These are phyloP conservation scores for Heliconius hermathena DNA, from an alignment of 1,140 invertebrate species.

Conservation along the genomic window DNA sequence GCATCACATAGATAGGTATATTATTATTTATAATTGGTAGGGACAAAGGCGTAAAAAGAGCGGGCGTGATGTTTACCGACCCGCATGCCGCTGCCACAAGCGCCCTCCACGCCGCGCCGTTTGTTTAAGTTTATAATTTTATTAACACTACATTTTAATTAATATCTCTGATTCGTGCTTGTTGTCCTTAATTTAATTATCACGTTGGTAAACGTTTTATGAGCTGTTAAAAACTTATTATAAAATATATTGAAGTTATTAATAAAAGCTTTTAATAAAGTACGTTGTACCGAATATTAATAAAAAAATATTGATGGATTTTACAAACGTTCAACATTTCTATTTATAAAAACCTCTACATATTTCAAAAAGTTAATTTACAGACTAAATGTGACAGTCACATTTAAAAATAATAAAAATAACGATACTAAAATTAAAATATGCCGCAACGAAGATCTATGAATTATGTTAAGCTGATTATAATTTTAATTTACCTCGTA, in stretches of 20 bases:
- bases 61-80: slow-evolving; percentile 56
- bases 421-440: too few species aligned
- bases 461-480: background rate
- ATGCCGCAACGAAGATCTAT: background rate
- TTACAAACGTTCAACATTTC: too few species aligned
- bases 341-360: too few species aligned
- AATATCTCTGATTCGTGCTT: slow-evolving; percentile 40
- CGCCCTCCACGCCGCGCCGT: slow-evolving; percentile 45
- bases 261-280: too few species aligned
- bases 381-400: too few species aligned
- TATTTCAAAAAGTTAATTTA: too few species aligned
- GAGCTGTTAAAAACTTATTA: slow-evolving; percentile 7
- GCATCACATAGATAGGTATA: slow-evolving; percentile 16
- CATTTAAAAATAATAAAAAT: too few species aligned
- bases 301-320: background rate
- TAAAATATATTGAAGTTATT: background rate
- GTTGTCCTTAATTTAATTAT: slow-evolving; percentile 24
- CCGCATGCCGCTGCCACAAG: slow-evolving; percentile 56
- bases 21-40: slow-evolving; percentile 38
- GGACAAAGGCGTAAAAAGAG: slow-evolving; percentile 56
- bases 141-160: slow-evolving; percentile 53
- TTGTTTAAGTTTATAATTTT: slow-evolving; percentile 52
- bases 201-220: slow-evolving; percentile 12
- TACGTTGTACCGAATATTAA: background rate
- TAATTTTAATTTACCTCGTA: background rate